A percentile compares a stretch with the other conserved stretches of the same genome.
These are phyloP conservation scores for Gymnocypris eckloni DNA, from an alignment of 2,797 vertebrate genomes.

Conservation along the genomic window DNA sequence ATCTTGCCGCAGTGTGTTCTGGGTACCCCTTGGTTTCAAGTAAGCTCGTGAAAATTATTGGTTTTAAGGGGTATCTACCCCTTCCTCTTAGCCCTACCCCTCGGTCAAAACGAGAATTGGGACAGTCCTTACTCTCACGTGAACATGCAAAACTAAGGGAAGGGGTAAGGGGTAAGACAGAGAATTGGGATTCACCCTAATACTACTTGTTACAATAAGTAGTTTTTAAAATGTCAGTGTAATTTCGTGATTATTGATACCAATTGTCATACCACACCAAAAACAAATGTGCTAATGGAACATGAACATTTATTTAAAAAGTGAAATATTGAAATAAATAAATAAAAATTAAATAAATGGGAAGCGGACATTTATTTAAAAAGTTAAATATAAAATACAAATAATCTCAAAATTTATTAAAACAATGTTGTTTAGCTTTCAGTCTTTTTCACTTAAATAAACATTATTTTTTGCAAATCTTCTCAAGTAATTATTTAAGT, in stretches of 20 bases:
- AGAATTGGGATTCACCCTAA: no score
- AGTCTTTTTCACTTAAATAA: neutral
- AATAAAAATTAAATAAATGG: neutral
- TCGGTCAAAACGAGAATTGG: no score
- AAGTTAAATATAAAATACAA: neutral
- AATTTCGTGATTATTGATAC: neutral
- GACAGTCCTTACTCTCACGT: no score
- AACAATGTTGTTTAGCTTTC: neutral
- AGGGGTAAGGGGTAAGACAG: no score
- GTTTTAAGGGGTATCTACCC: no score
- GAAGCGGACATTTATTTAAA: neutral
- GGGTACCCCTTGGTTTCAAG: no score
- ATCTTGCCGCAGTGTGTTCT: no score
- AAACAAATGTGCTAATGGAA: neutral
- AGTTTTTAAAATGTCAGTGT: neutral
- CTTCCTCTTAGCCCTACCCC: no score
- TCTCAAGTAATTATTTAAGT: neutral
- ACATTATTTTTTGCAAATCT: neutral
- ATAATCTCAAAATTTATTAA: neutral
- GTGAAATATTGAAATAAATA: neutral
- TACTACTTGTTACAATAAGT: neutral
- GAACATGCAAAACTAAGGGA: no score
- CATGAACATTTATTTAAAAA: neutral
- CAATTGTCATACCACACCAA: neutral
- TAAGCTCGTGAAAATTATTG: no score